Conservation (phyloP, 2,113 vertebrate species). For the Lampris incognitus region DNA sequence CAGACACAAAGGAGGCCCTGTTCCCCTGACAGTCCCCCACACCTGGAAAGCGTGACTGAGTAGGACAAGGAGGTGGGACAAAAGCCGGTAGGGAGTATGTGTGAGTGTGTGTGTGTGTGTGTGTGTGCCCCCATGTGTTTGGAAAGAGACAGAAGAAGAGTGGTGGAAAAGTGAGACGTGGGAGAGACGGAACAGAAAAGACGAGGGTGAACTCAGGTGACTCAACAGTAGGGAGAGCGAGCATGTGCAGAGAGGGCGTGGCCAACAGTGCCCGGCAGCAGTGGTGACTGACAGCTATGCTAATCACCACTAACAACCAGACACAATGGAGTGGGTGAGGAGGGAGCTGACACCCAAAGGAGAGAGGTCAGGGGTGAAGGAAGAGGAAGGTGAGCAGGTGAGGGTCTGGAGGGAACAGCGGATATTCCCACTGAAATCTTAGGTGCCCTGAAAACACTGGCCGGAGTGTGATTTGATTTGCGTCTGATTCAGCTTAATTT, state of each 20-base stretch:
- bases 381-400: conserved; percentile 63
- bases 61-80: conserved; percentile 1
- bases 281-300: conserved; percentile 75
- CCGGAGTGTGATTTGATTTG: conserved; percentile 63
- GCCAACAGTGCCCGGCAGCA: conserved; percentile 25
- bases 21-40: conserved; percentile 49
- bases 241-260: conserved; percentile 10
- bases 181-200: conserved; percentile 21
- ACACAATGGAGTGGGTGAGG: conserved; percentile 39
- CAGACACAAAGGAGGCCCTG: conserved; percentile 66
- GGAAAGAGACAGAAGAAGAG: background rate
- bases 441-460: conserved; percentile 45
- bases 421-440: conserved; percentile 35
- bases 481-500: conserved; percentile 41
- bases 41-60: conserved; percentile 52
- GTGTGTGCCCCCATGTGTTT: background rate
- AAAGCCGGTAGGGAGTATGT: conserved; percentile 4
- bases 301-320: conserved; percentile 80
- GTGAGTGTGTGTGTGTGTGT: too few relatives aligned
- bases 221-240: conserved; percentile 12
- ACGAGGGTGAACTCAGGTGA: conserved; percentile 45
- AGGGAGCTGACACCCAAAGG: conserved; percentile 20
- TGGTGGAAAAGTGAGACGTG: background rate
- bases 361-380: conserved; percentile 58
- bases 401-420: conserved; percentile 43